Evolutionary conservation across 2,888 invertebrate genomes (phyloP), one percentile per base, ranked within the genome.

Genomic region (Nomada fucata): DNA sequence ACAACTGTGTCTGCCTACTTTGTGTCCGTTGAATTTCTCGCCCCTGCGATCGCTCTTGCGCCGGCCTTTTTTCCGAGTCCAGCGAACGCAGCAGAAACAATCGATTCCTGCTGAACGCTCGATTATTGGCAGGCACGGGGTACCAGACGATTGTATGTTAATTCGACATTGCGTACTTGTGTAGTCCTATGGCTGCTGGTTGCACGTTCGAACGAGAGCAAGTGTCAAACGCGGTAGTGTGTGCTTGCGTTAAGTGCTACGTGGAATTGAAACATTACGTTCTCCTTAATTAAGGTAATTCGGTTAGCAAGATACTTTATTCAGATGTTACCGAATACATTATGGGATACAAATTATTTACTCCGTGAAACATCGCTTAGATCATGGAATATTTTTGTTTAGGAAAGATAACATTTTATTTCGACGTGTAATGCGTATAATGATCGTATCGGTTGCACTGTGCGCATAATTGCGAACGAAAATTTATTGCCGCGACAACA

Each of bases 111-210:
- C 71, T 64, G 55, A 29, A 60, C 52, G 18, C 29, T 68, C 73
- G 76, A 76, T 83, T 76, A 76, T 74, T 64, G 60, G 55, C 18
- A 29, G n/a, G 42, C 23, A 68, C 36, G 57, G 55, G 13, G 15
- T 4, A 20, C 71, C 59, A 26, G 63, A 63, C 84, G 69, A 84
- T 81, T 84, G 81, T 71, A 71, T 84, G 79, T 61, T 71, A 74
- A 83, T 83, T 61, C 67, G 52, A 44, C 44, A 11, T 67, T 55
- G 55, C 64, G 29, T 61, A 65, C 64, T 65, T 23, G 42, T 64
- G 69, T 79, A 53, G 47, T 15, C 4, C 11, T 26, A 0, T 10
- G n/a, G 5, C 20, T 42, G 29, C 20, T 10, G 15, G 67, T 57
- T 13, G 18, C 11, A 0, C 10, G 11, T 60, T 59, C 26, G 4